Evolutionary conservation across 2,888 invertebrate species (phyloP), one percentile per base, ranked within the genome.

Genomic region (Taphrorychus bicolor): DNA sequence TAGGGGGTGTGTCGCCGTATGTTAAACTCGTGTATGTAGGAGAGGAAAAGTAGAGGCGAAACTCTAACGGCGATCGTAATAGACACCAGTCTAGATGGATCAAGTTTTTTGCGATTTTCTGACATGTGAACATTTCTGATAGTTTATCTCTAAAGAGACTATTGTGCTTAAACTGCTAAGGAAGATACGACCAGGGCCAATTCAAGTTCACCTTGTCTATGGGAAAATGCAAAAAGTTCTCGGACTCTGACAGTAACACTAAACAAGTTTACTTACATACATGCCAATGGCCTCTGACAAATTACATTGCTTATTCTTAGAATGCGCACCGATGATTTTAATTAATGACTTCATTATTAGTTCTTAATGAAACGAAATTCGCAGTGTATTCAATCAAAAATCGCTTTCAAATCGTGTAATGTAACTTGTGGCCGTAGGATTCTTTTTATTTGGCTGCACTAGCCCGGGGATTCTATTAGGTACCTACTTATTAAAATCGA

Each of bases 1-100:
- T 32, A 59, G 59, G 49, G 58, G 59, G 59, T 59, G 59, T 59
- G 59, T 24, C 59, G 23, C 16, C n/a, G 16, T 19, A 19, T 32
- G 23, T 51, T 51, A 22, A 9, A 24, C 24, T 23, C 18, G 19
- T 22, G 18, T 23, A 49, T 51, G 59, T 49, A 59, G 59, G 59
- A 32, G 51, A 59, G n/a, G n/a, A 59, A 59, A n/a, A 59, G 17
- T 11, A 32, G 32, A 32, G n/a, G 57, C 48, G n/a, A 59, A 49
- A 49, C 48, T 58, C 3, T 22, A 23, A 22, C 17, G 45, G 9
- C 5, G 19, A 58, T 45, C 2, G 9, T 45, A n/a, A 5, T 45
- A 45, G 17, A 45, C 5, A 17, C 4, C 7, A 5, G 14, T 45
- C 17, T n/a, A 16, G 45, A 32, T 32, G 32, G 32, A 32, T 32